Evolutionary conservation across 2,797 vertebrate species (phyloP).

Genomic region (Oceanodroma leucorhoa): DNA sequence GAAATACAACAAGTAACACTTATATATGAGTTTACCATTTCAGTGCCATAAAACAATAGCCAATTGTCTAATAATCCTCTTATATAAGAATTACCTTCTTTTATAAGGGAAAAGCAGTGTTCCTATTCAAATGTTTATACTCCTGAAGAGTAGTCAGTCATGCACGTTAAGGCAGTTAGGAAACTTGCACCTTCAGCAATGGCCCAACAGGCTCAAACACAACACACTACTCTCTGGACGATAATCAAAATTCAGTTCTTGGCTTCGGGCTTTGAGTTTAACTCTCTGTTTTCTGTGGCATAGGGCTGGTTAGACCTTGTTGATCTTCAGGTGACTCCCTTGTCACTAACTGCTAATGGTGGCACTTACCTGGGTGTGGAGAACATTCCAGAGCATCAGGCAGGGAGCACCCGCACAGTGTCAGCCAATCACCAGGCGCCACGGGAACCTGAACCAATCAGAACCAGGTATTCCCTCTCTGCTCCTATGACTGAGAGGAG

Average conservation of each 20-base stretch:
- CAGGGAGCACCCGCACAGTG: rapidly evolving
- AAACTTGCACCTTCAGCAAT: background rate
- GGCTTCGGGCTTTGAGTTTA: background rate
- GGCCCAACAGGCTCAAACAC: background rate
- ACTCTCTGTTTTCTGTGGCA: background rate
- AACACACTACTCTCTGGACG: background rate
- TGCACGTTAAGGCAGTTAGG: background rate
- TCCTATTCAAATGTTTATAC: background rate
- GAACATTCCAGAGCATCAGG: background rate
- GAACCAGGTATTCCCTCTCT: rapidly evolving
- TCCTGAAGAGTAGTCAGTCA: background rate
- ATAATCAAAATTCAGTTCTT: background rate
- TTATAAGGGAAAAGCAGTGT: background rate
- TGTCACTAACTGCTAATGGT: rapidly evolving
- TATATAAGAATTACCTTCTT: background rate
- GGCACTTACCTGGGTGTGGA: rapidly evolving
- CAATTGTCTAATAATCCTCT: background rate
- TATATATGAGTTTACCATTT: background rate
- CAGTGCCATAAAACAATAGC: background rate
- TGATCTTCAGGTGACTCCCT: background rate
- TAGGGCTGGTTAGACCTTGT: rapidly evolving
- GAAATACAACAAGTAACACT: background rate
- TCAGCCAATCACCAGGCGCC: rapidly evolving
- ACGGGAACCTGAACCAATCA: background rate
- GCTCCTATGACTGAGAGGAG: background rate